These are phyloP conservation scores for Eulemur mongoz DNA, from an alignment of 2,797 vertebrate genomes.

Conservation along the genomic window DNA sequence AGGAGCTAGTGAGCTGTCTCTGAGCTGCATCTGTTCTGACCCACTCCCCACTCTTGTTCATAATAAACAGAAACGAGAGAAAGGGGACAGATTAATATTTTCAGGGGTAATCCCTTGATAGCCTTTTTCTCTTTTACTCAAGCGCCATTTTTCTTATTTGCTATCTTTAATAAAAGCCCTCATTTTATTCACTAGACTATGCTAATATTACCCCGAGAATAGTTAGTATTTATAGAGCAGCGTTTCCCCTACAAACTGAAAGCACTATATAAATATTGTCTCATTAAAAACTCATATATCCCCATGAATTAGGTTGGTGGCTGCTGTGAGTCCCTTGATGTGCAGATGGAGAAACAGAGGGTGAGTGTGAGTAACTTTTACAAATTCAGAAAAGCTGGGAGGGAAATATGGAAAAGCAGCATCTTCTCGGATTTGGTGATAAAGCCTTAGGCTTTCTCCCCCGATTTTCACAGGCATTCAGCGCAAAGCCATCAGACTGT, in stretches of 20 bases:
- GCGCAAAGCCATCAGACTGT: not conserved
- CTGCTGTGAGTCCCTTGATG: constrained; percentile 30
- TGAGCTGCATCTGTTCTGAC: not conserved
- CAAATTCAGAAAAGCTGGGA: constrained; percentile 45
- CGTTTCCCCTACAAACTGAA: constrained; percentile 44
- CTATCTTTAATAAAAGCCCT: constrained; percentile 54
- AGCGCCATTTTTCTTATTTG: constrained; percentile 54
- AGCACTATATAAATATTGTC: constrained; percentile 67
- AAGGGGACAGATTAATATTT: constrained; percentile 23
- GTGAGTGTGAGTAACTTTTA: not conserved
- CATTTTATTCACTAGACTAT: constrained; percentile 55
- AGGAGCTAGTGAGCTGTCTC: not conserved
- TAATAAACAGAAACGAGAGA: not conserved
- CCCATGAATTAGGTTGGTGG: constrained; percentile 27
- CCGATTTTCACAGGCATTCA: not conserved
- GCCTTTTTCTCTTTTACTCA: constrained; percentile 22
- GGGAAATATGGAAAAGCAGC: not conserved
- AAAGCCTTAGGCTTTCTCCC: not conserved
- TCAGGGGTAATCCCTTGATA: not conserved
- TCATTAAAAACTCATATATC: constrained; percentile 64
- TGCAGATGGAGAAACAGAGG: constrained; percentile 60
- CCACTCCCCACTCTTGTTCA: not conserved
- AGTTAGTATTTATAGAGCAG: constrained; percentile 60
- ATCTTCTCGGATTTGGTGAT: not conserved
- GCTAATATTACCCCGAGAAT: constrained; percentile 43